A percentile compares a stretch with the other conserved stretches of the same genome.
phyloP scores from a whole-genome alignment of 1,140 invertebrate genomes.

The Parapsyche elsis region DNA sequence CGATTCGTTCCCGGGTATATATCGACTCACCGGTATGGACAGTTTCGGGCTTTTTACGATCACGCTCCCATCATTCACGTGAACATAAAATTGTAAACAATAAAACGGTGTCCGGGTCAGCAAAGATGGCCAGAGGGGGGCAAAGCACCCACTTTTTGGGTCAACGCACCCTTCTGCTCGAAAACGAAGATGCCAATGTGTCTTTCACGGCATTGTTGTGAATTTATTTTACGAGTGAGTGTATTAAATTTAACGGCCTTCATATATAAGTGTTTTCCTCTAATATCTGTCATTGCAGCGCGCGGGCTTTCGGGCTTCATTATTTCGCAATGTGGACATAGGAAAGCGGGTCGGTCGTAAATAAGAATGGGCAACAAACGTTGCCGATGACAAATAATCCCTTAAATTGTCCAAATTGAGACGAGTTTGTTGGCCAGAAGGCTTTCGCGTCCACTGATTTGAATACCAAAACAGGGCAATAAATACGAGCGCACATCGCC shows the following conservation, averaged over 20 bases:
- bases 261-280: constrained; percentile 18
- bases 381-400: constrained; percentile 48
- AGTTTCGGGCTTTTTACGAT: constrained; percentile 42
- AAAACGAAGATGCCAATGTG: background rate
- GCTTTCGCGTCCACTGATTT: constrained; percentile 7
- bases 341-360: background rate
- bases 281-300: constrained; percentile 9
- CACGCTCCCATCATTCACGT: constrained; percentile 37
- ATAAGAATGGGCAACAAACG: constrained; percentile 22
- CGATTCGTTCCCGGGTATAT: constrained; percentile 25
- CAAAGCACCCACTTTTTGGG: constrained; percentile 9
- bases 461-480: constrained; percentile 41
- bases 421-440: constrained; percentile 40
- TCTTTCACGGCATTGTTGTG: background rate
- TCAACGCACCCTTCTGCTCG: background rate
- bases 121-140: constrained; percentile 12
- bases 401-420: constrained; percentile 51
- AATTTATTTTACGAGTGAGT: background rate
- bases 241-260: constrained; percentile 15
- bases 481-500: constrained; percentile 22
- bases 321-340: constrained; percentile 4
- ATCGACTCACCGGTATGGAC: background rate
- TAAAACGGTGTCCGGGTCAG: constrained; percentile 42
- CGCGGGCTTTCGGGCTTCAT: background rate
- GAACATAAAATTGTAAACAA: constrained; percentile 48